Evolutionary conservation across 2,888 invertebrate genomes (phyloP).

Genomic region (Microctonus aethiopoides): DNA sequence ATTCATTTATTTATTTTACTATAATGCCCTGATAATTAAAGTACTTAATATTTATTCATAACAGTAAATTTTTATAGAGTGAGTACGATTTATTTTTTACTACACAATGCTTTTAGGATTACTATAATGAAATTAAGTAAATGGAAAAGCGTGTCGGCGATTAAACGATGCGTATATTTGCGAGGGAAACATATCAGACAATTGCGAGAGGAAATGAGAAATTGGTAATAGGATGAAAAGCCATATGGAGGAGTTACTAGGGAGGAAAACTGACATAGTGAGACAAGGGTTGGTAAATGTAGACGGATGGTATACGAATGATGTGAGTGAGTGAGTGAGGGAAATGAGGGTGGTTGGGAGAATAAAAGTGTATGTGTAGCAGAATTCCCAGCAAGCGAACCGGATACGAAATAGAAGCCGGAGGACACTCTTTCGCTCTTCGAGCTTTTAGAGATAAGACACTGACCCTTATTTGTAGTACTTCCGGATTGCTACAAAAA

Average conservation of each 20-base stretch:
- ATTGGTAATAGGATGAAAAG: constrained; percentile 24
- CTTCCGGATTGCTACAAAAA: constrained; percentile 4
- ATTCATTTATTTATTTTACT: too few relatives aligned
- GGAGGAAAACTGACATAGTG: neutral
- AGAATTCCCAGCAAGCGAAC: too few relatives aligned
- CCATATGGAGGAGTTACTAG: neutral
- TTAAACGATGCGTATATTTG: constrained; percentile 30
- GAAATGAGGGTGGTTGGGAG: constrained; percentile 26
- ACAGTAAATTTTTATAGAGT: neutral
- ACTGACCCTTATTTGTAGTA: constrained; percentile 42
- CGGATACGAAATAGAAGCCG: neutral
- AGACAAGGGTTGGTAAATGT: constrained; percentile 18
- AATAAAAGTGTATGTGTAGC: constrained; percentile 21
- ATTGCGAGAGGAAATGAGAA: constrained; percentile 28
- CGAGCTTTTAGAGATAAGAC: constrained; percentile 35
- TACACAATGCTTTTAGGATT: neutral
- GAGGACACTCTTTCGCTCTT: constrained; percentile 32
- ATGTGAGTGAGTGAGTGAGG: too few relatives aligned
- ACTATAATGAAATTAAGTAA: constrained; percentile 27
- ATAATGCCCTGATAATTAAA: too few relatives aligned
- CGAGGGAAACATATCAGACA: neutral
- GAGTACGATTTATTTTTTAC: neutral
- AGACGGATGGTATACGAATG: constrained; percentile 16
- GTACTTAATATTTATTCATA: too few relatives aligned
- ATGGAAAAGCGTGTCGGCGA: constrained; percentile 26